A percentile compares a stretch with the other conserved stretches of the same genome.
phyloP scores from a whole-genome alignment of 2,888 invertebrate species.

The Athalia circularis region DNA sequence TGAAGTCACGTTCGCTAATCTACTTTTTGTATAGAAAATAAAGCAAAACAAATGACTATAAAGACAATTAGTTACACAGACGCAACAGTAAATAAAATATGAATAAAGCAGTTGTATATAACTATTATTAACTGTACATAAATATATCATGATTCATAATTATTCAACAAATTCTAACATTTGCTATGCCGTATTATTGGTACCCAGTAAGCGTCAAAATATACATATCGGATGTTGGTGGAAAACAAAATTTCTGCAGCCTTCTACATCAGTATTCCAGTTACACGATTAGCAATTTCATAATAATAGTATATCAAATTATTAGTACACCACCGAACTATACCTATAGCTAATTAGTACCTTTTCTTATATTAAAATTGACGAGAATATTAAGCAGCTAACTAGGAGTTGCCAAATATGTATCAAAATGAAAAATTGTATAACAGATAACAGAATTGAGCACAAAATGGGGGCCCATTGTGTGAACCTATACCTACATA shows the following conservation, averaged over 20 bases:
- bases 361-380: slow-evolving; percentile 50
- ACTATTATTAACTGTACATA: slow-evolving; percentile 51
- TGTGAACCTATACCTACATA: not conserved
- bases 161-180: slow-evolving; percentile 48
- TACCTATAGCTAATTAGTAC: slow-evolving; percentile 54
- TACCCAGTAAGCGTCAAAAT: not conserved
- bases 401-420: slow-evolving; percentile 14
- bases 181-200: slow-evolving; percentile 1
- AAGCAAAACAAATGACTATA: not conserved
- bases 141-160: slow-evolving; percentile 51
- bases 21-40: not conserved
- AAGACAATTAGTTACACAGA: slow-evolving; percentile 8
- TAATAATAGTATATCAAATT: slow-evolving; percentile 46
- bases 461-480: not conserved
- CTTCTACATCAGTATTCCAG: not conserved
- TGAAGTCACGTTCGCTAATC: not conserved
- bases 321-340: slow-evolving; percentile 51
- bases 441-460: slow-evolving; percentile 16
- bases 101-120: slow-evolving; percentile 27
- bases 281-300: slow-evolving; percentile 29
- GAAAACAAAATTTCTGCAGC: slow-evolving; percentile 4
- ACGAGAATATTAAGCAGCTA: slow-evolving; percentile 7
- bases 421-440: slow-evolving; percentile 6
- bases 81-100: slow-evolving; percentile 25
- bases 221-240: slow-evolving; percentile 16